Base-by-base conservation (phyloP, 2,888 invertebrate species). In the Trachelus tabidus region DNA sequence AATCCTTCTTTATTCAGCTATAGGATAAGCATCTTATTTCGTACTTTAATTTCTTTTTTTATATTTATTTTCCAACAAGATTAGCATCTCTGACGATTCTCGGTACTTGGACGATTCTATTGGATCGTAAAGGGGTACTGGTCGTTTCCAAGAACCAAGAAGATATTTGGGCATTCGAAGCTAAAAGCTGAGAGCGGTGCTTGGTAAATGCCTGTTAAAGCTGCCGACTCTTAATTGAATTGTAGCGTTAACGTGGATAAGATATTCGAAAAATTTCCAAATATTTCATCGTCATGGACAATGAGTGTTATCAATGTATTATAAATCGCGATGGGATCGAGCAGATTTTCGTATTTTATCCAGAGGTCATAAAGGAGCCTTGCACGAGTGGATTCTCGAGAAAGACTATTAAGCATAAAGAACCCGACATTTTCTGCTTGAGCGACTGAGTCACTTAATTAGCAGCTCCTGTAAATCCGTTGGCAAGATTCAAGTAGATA, bases 361-460 rank as follows among this genome's bases (percentile, higher is more conserved):
- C 4, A 40, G 15, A 12, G 4, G 15, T 12, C 15, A 40, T 15
- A 15, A 75, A 75, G 80, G 79, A 78, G 79, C 78, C 79, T 75
- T 80, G 34, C 76, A 33, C n/a, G 30, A n/a, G 30, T 33, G 15
- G 69, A 69, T 69, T 33, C 30, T 33, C 12, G 69, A 37, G 56
- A 80, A 73, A 80, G 74, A 77, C 76, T 75, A 78, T 79, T 77
- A 77, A 82, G 78, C 12, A 40, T 15, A 40, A 78, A 78, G 77
- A 73, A 76, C 75, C 77, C 68, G 75, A 75, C 79, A 78, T 83
- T 82, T 83, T 81, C 79, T 79, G 76, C 82, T 73, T 69, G 68
- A 80, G 78, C 79, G 79, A 68, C 76, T 79, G 81, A 80, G 77
- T 78, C 77, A 82, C 81, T 83, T 81, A 83, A 74, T 40, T 40